Conservation (phyloP, 2,888 invertebrate species). For the Tryphoninae sp. region DNA sequence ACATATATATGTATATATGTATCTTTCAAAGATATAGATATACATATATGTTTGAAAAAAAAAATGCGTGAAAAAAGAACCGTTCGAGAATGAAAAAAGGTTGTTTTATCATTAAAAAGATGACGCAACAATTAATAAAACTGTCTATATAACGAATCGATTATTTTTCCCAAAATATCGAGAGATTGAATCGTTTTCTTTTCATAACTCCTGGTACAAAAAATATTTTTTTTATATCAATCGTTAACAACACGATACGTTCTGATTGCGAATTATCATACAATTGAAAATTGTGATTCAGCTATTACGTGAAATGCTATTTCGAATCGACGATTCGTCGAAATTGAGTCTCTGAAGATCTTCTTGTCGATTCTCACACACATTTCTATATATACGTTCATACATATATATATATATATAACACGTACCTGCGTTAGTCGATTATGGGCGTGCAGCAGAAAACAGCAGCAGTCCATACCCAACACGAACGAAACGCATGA, state of each 20-base stretch:
- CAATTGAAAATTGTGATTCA: conserved; percentile 36
- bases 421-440: conserved; percentile 46
- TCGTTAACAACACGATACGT: too few relatives aligned
- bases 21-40: background rate
- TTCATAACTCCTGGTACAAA: background rate
- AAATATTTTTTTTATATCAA: background rate
- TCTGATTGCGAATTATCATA: conserved; percentile 27
- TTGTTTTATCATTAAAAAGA: background rate
- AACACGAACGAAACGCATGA: conserved; percentile 24
- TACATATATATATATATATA: background rate
- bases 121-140: too few relatives aligned
- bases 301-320: conserved; percentile 21
- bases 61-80: background rate
- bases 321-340: conserved; percentile 40
- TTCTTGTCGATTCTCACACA: conserved; percentile 13
- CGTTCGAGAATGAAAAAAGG: background rate
- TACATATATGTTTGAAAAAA: background rate
- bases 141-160: too few relatives aligned
- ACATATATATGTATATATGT: background rate
- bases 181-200: background rate
- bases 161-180: background rate
- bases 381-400: background rate
- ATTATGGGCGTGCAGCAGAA: conserved; percentile 44
- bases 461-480: conserved; percentile 37
- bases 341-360: conserved; percentile 25